Base-by-base conservation (phyloP, 2,888 invertebrate genomes). In the Acronicta alni region DNA sequence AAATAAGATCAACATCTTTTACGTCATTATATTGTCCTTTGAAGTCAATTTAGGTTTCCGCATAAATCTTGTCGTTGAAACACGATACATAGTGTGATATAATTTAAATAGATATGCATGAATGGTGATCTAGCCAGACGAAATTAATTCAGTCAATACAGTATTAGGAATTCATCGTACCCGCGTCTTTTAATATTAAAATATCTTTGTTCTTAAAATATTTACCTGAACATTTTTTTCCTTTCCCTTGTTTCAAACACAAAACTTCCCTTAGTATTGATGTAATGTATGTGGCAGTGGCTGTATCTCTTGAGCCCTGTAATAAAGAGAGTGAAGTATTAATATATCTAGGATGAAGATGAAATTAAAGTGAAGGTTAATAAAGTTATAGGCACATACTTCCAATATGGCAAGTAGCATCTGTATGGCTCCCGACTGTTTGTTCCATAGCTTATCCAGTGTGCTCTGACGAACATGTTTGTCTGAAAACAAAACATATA, bases 221-320 rank as follows among this genome's bases (percentile, higher is more conserved):
- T 49, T 61, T 88, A 94, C 93, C 92, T 86, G 92, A 88, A 75
- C 88, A 87, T 82, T 92, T 93, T 79, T 94, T 94, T 66, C 94
- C 93, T 85, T 93, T 94, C 67, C 92, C 92, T 83, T 94, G 94
- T 80, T 95, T 95, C 52, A 95, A 92, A 72, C 96, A 95, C 72
- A 96, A 86, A 55, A 95, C 93, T 88, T 96, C 96, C 80, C 95
- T 95, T 58, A 96, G 79, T 79, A 96, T 95, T 15, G 95, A 92
- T 48, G 95, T 92, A 63, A 96, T 91, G 77, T 95, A 95, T 49
- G 94, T 94, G 38, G 90, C 89, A 4, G 95, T 93, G 10, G 94
- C 85, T 37, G 94, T 86, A 67, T 96, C 96, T 82, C 95, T 93
- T 51, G 94, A 91, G 69, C 84, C 93, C 96, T 96, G 88, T 53